Evolutionary conservation across 2,888 invertebrate genomes (phyloP).

Genomic region (Agonopterix heracliana): DNA sequence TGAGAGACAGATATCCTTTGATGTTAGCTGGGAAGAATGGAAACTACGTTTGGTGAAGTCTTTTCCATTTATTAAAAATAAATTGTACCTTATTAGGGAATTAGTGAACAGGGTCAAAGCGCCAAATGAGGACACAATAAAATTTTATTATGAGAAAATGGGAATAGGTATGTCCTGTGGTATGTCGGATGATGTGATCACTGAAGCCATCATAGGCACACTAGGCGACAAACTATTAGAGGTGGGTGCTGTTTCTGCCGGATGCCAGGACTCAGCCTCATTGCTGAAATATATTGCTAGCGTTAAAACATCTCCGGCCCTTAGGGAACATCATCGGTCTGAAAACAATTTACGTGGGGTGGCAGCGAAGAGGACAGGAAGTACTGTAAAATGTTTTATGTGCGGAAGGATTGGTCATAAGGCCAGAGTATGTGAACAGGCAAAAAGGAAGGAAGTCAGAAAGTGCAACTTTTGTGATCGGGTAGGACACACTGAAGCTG

Average conservation of each 20-base stretch:
- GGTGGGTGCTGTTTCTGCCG: slow-evolving; percentile 7
- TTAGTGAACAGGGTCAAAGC: not conserved
- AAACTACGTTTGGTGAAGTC: not conserved
- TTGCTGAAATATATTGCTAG: slow-evolving; percentile 6
- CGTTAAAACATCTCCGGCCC: not conserved
- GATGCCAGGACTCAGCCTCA: slow-evolving; percentile 1
- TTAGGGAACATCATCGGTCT: not conserved
- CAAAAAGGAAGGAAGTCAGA: not conserved
- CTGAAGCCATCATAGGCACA: slow-evolving; percentile 6
- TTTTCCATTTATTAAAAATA: not conserved
- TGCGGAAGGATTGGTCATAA: not conserved
- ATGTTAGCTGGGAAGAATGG: not conserved
- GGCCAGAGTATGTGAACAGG: not conserved
- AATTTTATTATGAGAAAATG: slow-evolving; percentile 2
- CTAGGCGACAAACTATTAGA: slow-evolving; percentile 6
- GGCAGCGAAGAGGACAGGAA: not conserved
- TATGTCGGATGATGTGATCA: not conserved
- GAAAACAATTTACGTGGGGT: not conserved
- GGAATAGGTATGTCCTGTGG: not conserved
- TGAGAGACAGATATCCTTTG: not conserved
- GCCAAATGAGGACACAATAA: not conserved
- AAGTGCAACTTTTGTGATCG: not conserved
- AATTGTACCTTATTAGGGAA: not conserved
- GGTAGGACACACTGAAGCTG: not conserved
- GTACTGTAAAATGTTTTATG: not conserved